phyloP scores from a whole-genome alignment of 2,797 vertebrate species.

The Syncerus caffer region DNA sequence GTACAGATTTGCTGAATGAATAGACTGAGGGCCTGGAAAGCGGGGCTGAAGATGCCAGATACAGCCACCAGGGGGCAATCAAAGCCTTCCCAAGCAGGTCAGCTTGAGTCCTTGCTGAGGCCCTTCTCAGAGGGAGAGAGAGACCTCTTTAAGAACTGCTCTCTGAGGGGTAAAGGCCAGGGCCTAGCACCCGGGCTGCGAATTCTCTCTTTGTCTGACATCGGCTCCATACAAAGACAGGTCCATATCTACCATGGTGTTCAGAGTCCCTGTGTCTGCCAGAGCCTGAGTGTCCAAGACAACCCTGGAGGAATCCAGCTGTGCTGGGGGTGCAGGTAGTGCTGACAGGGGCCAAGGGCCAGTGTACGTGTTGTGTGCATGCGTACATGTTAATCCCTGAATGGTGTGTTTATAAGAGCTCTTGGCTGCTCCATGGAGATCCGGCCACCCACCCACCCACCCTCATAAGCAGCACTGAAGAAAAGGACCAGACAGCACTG shows the following conservation, averaged over 20 bases:
- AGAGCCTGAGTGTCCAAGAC: neutral
- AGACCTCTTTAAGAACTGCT: neutral
- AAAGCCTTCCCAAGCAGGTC: conserved; percentile 16
- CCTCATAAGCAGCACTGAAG: neutral
- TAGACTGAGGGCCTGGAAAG: neutral
- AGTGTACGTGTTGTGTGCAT: neutral
- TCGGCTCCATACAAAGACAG: neutral
- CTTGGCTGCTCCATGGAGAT: neutral
- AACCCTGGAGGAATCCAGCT: neutral
- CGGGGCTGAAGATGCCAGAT: neutral
- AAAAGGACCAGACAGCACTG: neutral
- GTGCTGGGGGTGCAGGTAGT: neutral
- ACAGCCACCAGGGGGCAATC: conserved; percentile 65
- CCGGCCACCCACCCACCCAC: neutral
- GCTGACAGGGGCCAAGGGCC: neutral
- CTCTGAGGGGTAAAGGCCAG: conserved; percentile 28
- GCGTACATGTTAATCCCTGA: neutral
- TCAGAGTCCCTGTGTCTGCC: neutral
- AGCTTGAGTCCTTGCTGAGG: neutral
- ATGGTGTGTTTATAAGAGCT: neutral
- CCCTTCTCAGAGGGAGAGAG: neutral
- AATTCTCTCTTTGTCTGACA: conserved; percentile 48
- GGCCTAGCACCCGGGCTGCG: neutral
- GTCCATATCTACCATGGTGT: neutral
- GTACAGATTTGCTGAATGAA: neutral